Base-by-base conservation (phyloP, 2,888 invertebrate genomes). In the Torymus aiolomorphi region DNA sequence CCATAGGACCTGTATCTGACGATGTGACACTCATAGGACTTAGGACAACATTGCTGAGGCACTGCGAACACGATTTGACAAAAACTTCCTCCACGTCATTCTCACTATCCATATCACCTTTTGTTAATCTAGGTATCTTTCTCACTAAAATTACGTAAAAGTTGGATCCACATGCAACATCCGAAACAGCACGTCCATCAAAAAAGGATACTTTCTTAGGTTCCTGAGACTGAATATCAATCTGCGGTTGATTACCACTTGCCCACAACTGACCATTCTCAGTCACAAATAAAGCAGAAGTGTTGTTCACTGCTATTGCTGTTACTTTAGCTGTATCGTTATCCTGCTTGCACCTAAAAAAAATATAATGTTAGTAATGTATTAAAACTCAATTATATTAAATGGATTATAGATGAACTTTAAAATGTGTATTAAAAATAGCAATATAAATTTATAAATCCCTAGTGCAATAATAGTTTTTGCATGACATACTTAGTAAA, bases 121-220 rank as follows among this genome's bases (percentile, higher is more conserved):
- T 88, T 77, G 85, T 83, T 78, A 87, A 87, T 84, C 90, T 91
- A 13, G 92, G 92, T 88, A 92, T 92, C 88, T 94, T 94, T 82
- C 93, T 92, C n/a, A 93, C 93, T 85, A 95, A 92, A 69, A 94
- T 94, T 86, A 95, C 94, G 87, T 94, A 96, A 92, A 94, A 97
- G 87, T 95, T 94, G 79, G 92, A 92, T 8, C 97, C 97, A 77
- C 96, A 94, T 11, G 93, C 93, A 63, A 96, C 92, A 87, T 94
- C 93, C 70, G 94, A 92, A 24, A 96, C 93, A 80, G 92, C 92
- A 84, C 94, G 91, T 10, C 94, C 94, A 85, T 94, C 93, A 85
- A 95, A 95, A 90, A 94, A 95, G 82, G 91, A 92, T 67, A 95
- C 93, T 89, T 93, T 94, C 83, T 92, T 93, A 82, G 95, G 94